Conservation (phyloP, 2,888 invertebrate genomes). For the Incurvaria masculella region DNA sequence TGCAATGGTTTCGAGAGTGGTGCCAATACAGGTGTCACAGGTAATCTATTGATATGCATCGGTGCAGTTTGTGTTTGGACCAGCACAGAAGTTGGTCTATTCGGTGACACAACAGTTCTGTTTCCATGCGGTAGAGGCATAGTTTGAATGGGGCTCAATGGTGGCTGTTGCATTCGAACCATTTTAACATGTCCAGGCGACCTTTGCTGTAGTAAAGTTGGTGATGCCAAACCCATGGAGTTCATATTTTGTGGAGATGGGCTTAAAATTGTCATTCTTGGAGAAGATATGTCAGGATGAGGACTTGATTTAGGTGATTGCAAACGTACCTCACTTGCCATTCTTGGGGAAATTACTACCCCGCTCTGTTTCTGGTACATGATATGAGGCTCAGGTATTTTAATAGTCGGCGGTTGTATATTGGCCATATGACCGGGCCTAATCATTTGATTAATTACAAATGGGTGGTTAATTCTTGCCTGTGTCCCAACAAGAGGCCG, state of each 20-base stretch:
- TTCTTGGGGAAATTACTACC: constrained; percentile 44
- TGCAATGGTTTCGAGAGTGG: constrained; percentile 57
- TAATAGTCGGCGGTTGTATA: constrained; percentile 64
- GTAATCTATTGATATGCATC: constrained; percentile 52
- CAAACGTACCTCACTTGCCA: constrained; percentile 36
- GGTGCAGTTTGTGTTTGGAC: constrained; percentile 46
- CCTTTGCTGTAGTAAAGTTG: constrained; percentile 38
- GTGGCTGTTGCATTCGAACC: constrained; percentile 51
- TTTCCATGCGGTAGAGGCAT: constrained; percentile 37
- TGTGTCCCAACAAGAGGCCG: constrained; percentile 33
- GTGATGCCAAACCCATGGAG: constrained; percentile 34
- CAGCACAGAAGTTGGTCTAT: constrained; percentile 42
- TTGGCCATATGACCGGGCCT: constrained; percentile 37
- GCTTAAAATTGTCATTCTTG: constrained; percentile 40
- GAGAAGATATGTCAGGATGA: constrained; percentile 38
- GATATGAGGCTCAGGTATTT: constrained; percentile 58
- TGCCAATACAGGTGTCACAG: constrained; percentile 56
- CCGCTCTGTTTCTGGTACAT: constrained; percentile 46
- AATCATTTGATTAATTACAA: constrained; percentile 43
- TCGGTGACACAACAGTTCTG: constrained; percentile 44
- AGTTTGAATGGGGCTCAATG: constrained; percentile 42
- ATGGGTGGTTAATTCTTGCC: constrained; percentile 35
- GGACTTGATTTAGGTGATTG: constrained; percentile 41
- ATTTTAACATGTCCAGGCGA: constrained; percentile 50
- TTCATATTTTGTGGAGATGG: constrained; percentile 37